Conservation (phyloP, 2,888 invertebrate genomes). For the Melinopterus prodromus region DNA sequence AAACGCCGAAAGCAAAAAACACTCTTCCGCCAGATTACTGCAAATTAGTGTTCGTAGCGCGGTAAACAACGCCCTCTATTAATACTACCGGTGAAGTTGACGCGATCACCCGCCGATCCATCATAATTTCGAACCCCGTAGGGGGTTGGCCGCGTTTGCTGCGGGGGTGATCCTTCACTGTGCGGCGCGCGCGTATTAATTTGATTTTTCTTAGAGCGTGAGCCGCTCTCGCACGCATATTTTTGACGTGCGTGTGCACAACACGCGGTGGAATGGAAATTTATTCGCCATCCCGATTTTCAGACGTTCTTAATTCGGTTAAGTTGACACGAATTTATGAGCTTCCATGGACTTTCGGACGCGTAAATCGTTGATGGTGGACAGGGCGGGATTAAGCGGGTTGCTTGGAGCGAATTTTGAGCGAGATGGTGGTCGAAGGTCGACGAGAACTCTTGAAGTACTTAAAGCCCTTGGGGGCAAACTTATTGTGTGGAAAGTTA, state of each 20-base stretch:
- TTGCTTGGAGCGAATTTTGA: background rate
- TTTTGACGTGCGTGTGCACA: background rate
- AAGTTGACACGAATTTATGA: conserved; percentile 4
- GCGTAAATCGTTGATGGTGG: background rate
- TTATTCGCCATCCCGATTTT: background rate
- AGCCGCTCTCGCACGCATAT: background rate
- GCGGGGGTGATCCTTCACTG: conserved; percentile 4
- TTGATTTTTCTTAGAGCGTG: background rate
- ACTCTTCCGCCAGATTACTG: background rate
- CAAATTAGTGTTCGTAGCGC: conserved; percentile 4
- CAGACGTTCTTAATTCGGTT: conserved; percentile 4
- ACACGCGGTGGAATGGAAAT: background rate
- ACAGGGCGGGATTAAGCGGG: background rate
- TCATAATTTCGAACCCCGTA: background rate
- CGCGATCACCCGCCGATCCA: conserved; percentile 4
- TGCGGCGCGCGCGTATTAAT: conserved; percentile 4
- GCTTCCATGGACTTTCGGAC: conserved; percentile 4
- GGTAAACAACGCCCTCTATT: conserved; percentile 4
- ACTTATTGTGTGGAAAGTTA: no score
- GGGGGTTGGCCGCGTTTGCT: background rate
- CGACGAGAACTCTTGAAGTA: no score
- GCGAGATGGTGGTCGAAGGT: background rate
- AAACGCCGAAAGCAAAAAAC: background rate
- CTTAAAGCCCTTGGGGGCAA: no score
- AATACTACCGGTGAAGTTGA: conserved; percentile 4